phyloP scores from a whole-genome alignment of 2,888 invertebrate genomes.

The Pachliopta kotzebuea region DNA sequence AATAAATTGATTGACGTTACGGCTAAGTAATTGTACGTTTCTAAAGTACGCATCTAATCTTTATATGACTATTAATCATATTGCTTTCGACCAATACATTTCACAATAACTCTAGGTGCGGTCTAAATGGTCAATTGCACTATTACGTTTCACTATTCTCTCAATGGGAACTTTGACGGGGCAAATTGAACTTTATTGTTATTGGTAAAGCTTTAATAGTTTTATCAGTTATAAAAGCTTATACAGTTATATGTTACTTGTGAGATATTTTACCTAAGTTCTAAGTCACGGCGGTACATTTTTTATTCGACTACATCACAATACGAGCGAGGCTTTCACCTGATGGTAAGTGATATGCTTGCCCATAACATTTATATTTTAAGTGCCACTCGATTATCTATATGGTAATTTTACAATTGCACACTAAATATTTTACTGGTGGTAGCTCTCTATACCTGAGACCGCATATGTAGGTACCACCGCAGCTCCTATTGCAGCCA shows the following conservation, averaged over 20 bases:
- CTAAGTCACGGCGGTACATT: too few relatives aligned
- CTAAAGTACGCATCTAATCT: constrained; percentile 33
- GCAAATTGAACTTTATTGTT: constrained; percentile 18
- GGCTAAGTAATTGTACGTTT: constrained; percentile 34
- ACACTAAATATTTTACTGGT: too few relatives aligned
- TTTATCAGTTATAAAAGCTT: background rate
- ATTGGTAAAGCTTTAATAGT: constrained; percentile 9
- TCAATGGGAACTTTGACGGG: constrained; percentile 8
- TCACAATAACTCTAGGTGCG: constrained; percentile 38
- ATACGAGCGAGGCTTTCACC: too few relatives aligned
- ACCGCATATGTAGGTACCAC: too few relatives aligned
- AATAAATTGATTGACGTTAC: constrained; percentile 35
- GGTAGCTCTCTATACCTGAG: too few relatives aligned
- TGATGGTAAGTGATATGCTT: too few relatives aligned
- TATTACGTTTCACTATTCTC: constrained; percentile 41
- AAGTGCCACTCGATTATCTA: too few relatives aligned
- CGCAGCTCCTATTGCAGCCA: too few relatives aligned
- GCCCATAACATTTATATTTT: too few relatives aligned
- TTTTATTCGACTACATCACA: too few relatives aligned
- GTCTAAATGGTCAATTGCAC: constrained; percentile 37
- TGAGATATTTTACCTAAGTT: too few relatives aligned
- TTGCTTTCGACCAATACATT: constrained; percentile 38
- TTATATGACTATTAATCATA: constrained; percentile 41
- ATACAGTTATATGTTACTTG: background rate
- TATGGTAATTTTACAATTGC: too few relatives aligned